Base-by-base conservation (phyloP, 2,797 vertebrate species). In the Ara ararauna region DNA sequence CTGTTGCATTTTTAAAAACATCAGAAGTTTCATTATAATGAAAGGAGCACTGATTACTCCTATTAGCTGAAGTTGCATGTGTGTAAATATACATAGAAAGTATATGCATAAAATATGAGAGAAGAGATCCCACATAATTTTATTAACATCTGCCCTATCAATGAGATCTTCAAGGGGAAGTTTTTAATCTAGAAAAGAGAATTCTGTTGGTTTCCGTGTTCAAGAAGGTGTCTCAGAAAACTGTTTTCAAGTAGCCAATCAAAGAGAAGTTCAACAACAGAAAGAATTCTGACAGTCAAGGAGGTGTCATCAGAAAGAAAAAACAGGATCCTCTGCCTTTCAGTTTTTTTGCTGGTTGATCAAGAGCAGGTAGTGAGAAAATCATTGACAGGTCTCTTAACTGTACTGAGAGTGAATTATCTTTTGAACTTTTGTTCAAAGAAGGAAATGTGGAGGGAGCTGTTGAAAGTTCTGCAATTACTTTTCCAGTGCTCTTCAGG, bases 351-450 rank as follows among this genome's bases (percentile, higher is more conserved):
- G 10, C 60, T 73, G 40, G n/a, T 42, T 92, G 74, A 89, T 96
- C 50, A 79, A 85, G 76, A 84, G 73, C 1, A 1, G 24, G 17
- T 78, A 88, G 86, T 47, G n/a, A 61, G 79, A 80, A 92, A 85
- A 76, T 61, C 5, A 7, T 85, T 80, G 67, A n/a, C 40, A 36
- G 12, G n/a, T 83, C 51, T 92, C 78, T 89, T 80, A 76, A 62
- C n/a, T 77, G 34, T 84, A 50, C 36, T 75, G 42, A 81, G 53
- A 74, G 40, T 21, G 40, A 80, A 77, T 72, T 87, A 47, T 65
- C 38, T 71, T 94, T 88, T 94, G 76, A 94, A 67, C 58, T 89
- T 89, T 8, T 66, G 30, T 79, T 93, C 70, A 81, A 36, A 87
- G 68, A 66, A 85, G 40, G 48, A 80, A 65, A 34, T 50, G 21